Evolutionary conservation across 2,797 vertebrate genomes (phyloP).

Genomic region (Phyllotis vaccarum): DNA sequence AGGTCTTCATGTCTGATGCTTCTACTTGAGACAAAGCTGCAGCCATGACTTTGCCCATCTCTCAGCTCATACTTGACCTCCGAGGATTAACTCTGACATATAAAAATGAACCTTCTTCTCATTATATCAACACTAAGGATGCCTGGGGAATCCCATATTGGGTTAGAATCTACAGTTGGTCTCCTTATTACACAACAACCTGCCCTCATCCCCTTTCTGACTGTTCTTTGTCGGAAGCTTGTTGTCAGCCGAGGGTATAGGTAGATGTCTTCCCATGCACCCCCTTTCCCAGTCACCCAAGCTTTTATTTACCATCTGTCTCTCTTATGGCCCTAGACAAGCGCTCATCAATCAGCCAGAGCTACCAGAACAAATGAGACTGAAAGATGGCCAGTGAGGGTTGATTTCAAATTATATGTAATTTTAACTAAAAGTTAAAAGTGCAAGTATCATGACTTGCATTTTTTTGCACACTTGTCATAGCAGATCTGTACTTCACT

Average conservation of each 20-base stretch:
- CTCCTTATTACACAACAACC: not conserved
- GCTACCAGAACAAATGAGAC: not conserved
- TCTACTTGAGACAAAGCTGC: not conserved
- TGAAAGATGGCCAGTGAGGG: not conserved
- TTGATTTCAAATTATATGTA: not conserved
- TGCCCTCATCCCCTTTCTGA: not conserved
- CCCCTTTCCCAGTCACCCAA: not conserved
- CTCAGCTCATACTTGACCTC: not conserved
- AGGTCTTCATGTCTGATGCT: not conserved
- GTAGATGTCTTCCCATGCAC: not conserved
- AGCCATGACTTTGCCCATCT: fast-evolving
- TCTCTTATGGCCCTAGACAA: not conserved
- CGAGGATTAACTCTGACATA: not conserved
- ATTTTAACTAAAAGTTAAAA: not conserved
- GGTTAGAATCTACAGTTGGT: not conserved
- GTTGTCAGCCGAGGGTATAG: not conserved
- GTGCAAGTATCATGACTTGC: not conserved
- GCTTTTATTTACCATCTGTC: not conserved
- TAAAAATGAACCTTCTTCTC: not conserved
- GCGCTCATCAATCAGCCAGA: not conserved
- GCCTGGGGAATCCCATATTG: not conserved
- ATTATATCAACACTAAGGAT: not conserved
- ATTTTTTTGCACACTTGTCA: not conserved
- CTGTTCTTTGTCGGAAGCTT: not conserved
- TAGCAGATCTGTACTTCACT: not conserved